Percentiles rank a stretch among this genome's conserved stretches.
phyloP scores from a whole-genome alignment of 1,140 invertebrate genomes.

The Atta colombica region DNA sequence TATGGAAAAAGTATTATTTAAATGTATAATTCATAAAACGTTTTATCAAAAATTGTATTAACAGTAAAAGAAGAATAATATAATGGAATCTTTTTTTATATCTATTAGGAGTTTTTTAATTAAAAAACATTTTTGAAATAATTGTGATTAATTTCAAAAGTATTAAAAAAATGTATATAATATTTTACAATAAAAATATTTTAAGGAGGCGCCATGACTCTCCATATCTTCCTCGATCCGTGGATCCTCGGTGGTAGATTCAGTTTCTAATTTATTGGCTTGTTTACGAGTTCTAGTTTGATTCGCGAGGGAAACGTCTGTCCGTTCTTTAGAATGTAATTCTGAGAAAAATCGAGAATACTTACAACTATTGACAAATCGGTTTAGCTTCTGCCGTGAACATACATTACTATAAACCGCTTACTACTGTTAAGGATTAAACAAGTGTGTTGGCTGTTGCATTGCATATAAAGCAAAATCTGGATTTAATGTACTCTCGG shows the following conservation, averaged over 20 bases:
- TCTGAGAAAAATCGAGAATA: slow-evolving; percentile 30
- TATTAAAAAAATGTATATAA: too few relatives aligned
- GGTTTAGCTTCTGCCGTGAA: slow-evolving; percentile 43
- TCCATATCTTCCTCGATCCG: too few relatives aligned
- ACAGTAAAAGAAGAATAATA: too few relatives aligned
- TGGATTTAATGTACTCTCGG: slow-evolving; percentile 56
- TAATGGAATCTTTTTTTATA: too few relatives aligned
- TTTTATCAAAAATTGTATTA: too few relatives aligned
- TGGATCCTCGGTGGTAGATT: too few relatives aligned
- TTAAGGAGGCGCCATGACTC: too few relatives aligned
- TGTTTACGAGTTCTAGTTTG: neutral
- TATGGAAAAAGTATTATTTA: neutral
- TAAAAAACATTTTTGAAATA: too few relatives aligned
- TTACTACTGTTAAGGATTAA: slow-evolving; percentile 59
- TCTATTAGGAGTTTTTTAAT: too few relatives aligned
- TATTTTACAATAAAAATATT: too few relatives aligned
- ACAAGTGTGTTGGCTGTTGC: slow-evolving; percentile 43
- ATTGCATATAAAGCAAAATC: slow-evolving; percentile 46
- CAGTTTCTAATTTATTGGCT: neutral
- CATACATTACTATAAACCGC: slow-evolving; percentile 59
- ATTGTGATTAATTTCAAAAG: too few relatives aligned
- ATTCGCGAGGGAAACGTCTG: neutral
- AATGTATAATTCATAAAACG: too few relatives aligned
- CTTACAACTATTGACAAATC: slow-evolving; percentile 61
- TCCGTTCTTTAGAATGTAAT: neutral